Base-by-base conservation (phyloP, 2,797 vertebrate genomes). In the Chromobotia macracanthus region DNA sequence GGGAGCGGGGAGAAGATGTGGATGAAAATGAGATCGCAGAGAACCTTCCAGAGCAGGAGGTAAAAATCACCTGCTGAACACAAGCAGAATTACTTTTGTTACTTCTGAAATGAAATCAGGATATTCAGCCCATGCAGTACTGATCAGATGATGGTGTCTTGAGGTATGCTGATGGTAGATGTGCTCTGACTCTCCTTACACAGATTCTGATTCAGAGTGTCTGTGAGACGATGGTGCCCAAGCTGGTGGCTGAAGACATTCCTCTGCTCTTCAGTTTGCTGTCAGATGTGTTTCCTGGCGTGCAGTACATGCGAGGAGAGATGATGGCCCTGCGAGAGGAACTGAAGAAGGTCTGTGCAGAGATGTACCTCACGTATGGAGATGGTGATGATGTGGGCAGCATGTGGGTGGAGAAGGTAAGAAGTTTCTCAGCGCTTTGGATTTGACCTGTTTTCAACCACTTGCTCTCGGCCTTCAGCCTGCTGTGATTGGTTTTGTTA, bases 161-260 rank as follows among this genome's bases (percentile, higher is more conserved):
- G n/a, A n/a, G n/a, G n/a, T n/a, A n/a, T n/a, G n/a, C n/a, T n/a
- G n/a, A n/a, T n/a, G n/a, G 16, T n/a, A 63, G 31, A 38, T 7
- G 6, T 35, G 46, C n/a, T 41, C 63, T 53, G 23, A 74, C 18
- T 11, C 16, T 51, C 13, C 3, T 0, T 41, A 11, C 70, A 1
- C 84, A 99, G 97, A 99, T 99, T 83, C 91, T 99, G 83, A 99
- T 99, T 80, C 97, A 99, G 93, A 99, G 97, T 55, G 97, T 99
- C 8, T 99, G 98, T 56, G 98, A 99, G 94, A 99, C 97, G 0
- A 99, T 99, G 97, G 98, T 99, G n/a, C 98, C 98, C 16, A 99
- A 99, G 87, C 91, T 99, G 88, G 97, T 99, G 87, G 98, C 98
- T 0, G 97, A 99, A 84, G 98, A 99, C 84, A 99, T 99, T 88